A percentile compares a stretch with the other conserved stretches of the same genome.
These are phyloP conservation scores for Ophioninae sp. DNA, from an alignment of 2,888 invertebrate species.

Conservation along the genomic window DNA sequence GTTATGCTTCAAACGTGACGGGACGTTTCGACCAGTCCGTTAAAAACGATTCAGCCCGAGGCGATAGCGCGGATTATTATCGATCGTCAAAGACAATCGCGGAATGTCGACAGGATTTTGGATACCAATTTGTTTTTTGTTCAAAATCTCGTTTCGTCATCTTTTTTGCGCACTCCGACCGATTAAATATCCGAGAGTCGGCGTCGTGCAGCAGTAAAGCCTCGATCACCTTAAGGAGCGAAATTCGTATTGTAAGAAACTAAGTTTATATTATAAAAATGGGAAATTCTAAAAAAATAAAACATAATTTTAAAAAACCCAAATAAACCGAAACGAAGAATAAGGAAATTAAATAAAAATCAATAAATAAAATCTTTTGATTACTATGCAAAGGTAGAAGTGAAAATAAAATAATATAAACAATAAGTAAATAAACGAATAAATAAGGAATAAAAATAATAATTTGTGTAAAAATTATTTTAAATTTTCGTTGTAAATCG, in stretches of 20 bases:
- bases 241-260: background rate
- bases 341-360: no score
- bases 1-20: slow-evolving; percentile 7
- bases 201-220: slow-evolving; percentile 17
- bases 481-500: no score
- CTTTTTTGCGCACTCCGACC: slow-evolving; percentile 13
- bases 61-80: background rate
- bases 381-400: no score
- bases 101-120: background rate
- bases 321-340: no score
- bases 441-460: no score
- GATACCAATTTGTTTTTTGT: slow-evolving; percentile 10
- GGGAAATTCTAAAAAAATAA: no score
- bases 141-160: slow-evolving; percentile 1
- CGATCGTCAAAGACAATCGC: background rate
- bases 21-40: background rate
- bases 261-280: no score
- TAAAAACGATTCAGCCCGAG: background rate
- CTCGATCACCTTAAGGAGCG: background rate
- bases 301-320: no score
- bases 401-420: no score
- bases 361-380: no score
- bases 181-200: slow-evolving; percentile 10
- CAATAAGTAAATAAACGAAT: no score
- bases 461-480: no score